Base-by-base conservation (phyloP, 2,797 vertebrate genomes). In the Tragelaphus eurycerus region DNA sequence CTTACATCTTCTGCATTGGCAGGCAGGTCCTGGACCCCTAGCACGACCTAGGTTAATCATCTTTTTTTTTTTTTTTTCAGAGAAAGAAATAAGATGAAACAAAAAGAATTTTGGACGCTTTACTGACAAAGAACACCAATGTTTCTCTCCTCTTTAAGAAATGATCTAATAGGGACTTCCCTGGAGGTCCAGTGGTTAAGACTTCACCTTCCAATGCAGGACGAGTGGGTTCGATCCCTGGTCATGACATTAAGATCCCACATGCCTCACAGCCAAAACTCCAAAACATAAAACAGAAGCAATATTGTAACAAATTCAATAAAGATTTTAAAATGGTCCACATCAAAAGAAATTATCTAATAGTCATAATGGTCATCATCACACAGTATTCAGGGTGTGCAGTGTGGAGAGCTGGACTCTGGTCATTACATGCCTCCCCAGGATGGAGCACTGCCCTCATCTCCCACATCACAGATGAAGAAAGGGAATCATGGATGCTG, bases 211-310 rank as follows among this genome's bases (percentile, higher is more conserved):
- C 71, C 71, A 74, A 14, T 43, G 38, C 38, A 74, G 6, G 38
- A 43, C 12, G 21, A 0, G 0, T 0, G 3, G 67, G 3, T 43
- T 25, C 1, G 1, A 74, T 25, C 38, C 71, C 38, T 14, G 71
- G 38, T 74, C 23, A 8, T 25, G 71, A 74, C 6, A 46, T 43
- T 14, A 46, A 43, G 71, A 78, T 16, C 25, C 12, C 74, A 29
- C 25, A 48, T 48, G 74, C 4, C 38, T 43, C 71, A 74, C 38
- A 43, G 71, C 12, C 38, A 15, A 15, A 74, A 74, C 25, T 43
- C 71, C 71, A 74, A 74, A 74, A 43, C 71, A 74, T 7, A 74
- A 74, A 43, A 74, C 23, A 74, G 38, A 46, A 74, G 38, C 71
- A 74, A 74, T 15, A 46, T 74, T 46, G 34, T 43, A 74, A 43